Evolutionary conservation across 2,888 invertebrate genomes (phyloP), one percentile per base, ranked within the genome.

Genomic region (Hyles lineata): DNA sequence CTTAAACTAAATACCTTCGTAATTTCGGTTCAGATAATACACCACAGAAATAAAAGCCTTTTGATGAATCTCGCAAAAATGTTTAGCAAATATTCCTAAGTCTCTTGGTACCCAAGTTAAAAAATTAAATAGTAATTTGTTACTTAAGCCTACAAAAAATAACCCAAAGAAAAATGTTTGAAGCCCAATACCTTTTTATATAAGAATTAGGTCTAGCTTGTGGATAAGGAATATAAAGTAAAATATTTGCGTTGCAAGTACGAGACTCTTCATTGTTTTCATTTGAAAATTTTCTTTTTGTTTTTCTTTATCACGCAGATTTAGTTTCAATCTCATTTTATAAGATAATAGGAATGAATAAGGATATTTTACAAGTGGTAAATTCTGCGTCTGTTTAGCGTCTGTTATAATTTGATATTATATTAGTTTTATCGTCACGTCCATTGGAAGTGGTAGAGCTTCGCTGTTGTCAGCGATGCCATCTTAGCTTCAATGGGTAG

Each of bases 71-170:
- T 17, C 11, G 1, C 7, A 67, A 50, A 63, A 67, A 67, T 67
- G 23, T 50, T 50, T 23, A 25, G 5, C 11, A 50, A 67, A 67
- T 67, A 50, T 50, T 67, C 7, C 50, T 50, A 43, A 63, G 43
- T 43, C 21, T 35, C 43, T 35, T 8, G 32, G n/a, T 9, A 50
- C 9, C 15, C 6, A 15, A 6, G 15, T 50, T 21, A 67, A 67
- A 67, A 67, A 67, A 50, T 50, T 67, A 50, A 67, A 67, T 11
- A 50, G 50, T 67, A 67, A 67, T 67, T 67, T 67, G 67, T 67
- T 67, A 50, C 43, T 50, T 50, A 67, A 67, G 35, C 32, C 35
- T n/a, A 6, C 43, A 63, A n/a, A 63, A 63, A 63, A 35, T 32
- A 8, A 15, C 43, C 2, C 1, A 62, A n/a, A 19, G 35, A 62